Evolutionary conservation across 2,888 invertebrate species (phyloP).

Genomic region (Ashinkailepas kermadecensis): DNA sequence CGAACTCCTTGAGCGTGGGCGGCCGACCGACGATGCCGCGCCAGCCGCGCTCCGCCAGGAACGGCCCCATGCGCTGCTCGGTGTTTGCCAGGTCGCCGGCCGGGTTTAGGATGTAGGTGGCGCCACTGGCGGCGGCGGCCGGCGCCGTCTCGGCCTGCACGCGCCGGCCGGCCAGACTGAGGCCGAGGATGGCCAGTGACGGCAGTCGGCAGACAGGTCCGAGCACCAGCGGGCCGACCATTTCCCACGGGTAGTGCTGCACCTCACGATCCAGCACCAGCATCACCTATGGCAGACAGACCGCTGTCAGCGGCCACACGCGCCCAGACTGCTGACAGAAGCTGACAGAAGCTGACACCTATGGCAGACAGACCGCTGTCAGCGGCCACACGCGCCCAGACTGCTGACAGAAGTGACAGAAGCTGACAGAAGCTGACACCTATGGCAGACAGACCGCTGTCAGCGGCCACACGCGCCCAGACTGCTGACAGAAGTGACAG

Average conservation of each 20-base stretch:
- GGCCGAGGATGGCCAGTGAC: conserved; percentile 47
- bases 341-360: no score
- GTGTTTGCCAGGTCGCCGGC: conserved; percentile 57
- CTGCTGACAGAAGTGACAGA: no score
- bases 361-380: no score
- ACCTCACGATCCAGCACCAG: conserved; percentile 36
- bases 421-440: no score
- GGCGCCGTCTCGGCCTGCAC: conserved; percentile 24
- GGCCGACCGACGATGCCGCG: conserved; percentile 50
- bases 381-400: no score
- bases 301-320: no score
- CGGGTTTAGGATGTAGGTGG: conserved; percentile 59
- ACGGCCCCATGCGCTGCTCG: conserved; percentile 53
- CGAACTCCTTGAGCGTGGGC: conserved; percentile 51
- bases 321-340: no score
- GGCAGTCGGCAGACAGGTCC: conserved; percentile 67
- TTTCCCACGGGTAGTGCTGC: conserved; percentile 60
- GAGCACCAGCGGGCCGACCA: conserved; percentile 54
- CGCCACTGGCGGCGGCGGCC: not conserved
- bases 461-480: no score
- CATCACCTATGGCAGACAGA: conserved; percentile 32
- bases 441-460: no score
- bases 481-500: no score
- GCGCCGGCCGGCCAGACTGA: conserved; percentile 28
- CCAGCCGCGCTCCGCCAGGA: conserved; percentile 54